Evolutionary conservation across 2,797 vertebrate genomes (phyloP), one percentile per base, ranked within the genome.

Genomic region (Sebastes vulpes): DNA sequence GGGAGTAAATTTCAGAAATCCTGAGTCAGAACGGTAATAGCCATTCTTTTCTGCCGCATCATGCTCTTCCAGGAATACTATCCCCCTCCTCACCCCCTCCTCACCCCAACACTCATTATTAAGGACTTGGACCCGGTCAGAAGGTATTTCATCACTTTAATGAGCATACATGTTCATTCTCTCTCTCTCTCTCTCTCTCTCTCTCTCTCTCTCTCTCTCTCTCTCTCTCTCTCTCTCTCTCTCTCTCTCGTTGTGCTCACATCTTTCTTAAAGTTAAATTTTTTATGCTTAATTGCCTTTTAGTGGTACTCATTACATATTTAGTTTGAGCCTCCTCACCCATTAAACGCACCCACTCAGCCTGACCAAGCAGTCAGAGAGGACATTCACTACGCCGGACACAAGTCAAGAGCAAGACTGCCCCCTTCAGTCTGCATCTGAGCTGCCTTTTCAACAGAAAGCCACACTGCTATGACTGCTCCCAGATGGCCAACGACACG

Each of bases 51-150:
- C 73, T 79, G 84, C 88, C 85, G 86, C 75, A 79, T 95, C 93
- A 94, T n/a, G 29, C 81, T 18, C 77, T 94, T 92, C 90, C 92
- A 89, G 95, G 84, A 95, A 95, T 9, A 85, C 71, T 31, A 21
- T 3, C 84, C 77, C 83, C 77, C 58, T 69, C 77, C 65, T 86
- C 77, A 59, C 83, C 76, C 83, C 78, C 58, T 69, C 77, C 64
- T 86, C 78, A 59, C 69, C 78, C 60, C 26, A 64, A 65, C 29
- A 71, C 88, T 60, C 69, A 23, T 63, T 80, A 77, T 87, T 92
- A 85, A 81, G 81, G 64, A 81, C 42, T 63, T 75, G 48, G 70
- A 82, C 87, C 23, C 2, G 12, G 67, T 74, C 65, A 74, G 72
- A 6, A 75, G 52, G 69, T 72, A 48, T 82, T 89, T 79, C 80